Conservation (phyloP, 2,113 vertebrate species). For the Rousettus leschenaultii region DNA sequence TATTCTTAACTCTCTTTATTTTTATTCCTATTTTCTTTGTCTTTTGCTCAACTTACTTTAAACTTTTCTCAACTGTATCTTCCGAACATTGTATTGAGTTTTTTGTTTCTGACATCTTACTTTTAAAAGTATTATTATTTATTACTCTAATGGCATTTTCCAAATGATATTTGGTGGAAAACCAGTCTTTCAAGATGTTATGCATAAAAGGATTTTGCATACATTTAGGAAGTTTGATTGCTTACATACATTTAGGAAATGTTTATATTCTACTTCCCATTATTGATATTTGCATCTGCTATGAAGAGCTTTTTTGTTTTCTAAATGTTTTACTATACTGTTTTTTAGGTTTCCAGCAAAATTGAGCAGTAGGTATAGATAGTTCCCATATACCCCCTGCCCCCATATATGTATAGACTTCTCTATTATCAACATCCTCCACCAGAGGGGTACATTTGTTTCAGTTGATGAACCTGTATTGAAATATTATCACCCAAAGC, state of each 20-base stretch:
- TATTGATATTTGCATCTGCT: background rate
- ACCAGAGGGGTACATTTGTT: background rate
- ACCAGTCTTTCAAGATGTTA: background rate
- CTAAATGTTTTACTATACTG: background rate
- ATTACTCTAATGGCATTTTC: background rate
- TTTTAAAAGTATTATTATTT: constrained; percentile 1
- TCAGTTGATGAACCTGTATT: background rate
- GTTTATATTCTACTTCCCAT: background rate
- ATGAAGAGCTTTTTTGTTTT: background rate
- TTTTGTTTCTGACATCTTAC: background rate
- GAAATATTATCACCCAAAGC: background rate
- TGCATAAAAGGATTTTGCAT: background rate
- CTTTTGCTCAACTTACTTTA: background rate
- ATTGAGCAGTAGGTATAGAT: background rate
- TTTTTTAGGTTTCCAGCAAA: constrained; percentile 12
- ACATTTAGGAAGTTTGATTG: background rate
- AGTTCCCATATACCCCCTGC: background rate
- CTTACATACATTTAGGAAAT: background rate
- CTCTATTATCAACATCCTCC: background rate
- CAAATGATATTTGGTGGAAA: background rate
- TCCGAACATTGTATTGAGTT: background rate
- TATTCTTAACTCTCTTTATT: background rate
- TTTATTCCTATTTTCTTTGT: background rate
- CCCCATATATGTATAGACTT: background rate
- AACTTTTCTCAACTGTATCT: background rate